These are phyloP conservation scores for Misgurnus mizolepis DNA, from an alignment of 2,113 vertebrate genomes.

Conservation along the genomic window DNA sequence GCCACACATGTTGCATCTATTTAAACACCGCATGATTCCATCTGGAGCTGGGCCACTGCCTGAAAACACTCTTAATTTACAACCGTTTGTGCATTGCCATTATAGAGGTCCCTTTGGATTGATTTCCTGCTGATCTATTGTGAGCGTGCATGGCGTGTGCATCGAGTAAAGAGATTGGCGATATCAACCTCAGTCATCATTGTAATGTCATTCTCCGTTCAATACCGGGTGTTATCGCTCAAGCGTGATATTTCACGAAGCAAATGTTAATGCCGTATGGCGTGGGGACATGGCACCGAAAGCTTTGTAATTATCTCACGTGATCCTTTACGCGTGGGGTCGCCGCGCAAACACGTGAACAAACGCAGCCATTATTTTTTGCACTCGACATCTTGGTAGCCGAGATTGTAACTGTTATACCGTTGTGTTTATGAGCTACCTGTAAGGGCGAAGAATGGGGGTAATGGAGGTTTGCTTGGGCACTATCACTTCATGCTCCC, in stretches of 20 bases:
- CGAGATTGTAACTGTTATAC: conserved; percentile 64
- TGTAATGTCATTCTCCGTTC: conserved; percentile 64
- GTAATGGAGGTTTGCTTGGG: conserved; percentile 76
- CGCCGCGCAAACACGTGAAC: conserved; percentile 27
- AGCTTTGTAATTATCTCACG: conserved; percentile 54
- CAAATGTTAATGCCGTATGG: conserved; percentile 49
- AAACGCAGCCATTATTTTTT: not conserved
- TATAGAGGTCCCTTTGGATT: conserved; percentile 53
- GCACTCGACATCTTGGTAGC: conserved; percentile 35
- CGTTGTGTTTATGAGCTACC: conserved; percentile 62
- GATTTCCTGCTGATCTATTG: conserved; percentile 61
- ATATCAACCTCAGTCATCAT: conserved; percentile 61
- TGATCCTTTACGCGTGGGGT: conserved; percentile 29
- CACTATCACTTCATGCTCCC: conserved; percentile 77
- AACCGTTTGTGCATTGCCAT: conserved; percentile 50
- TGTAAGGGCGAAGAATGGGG: conserved; percentile 69
- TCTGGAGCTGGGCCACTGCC: conserved; percentile 61
- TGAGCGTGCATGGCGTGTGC: conserved; percentile 64
- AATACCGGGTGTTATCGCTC: conserved; percentile 56
- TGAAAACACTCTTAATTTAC: conserved; percentile 68
- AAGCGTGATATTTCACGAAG: conserved; percentile 53
- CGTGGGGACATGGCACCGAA: conserved; percentile 52
- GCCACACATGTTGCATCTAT: conserved; percentile 47
- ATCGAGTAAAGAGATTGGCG: conserved; percentile 63
- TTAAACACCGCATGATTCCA: conserved; percentile 64